Evolutionary conservation across 2,888 invertebrate species (phyloP).

Genomic region (Chrysomela aeneicollis): DNA sequence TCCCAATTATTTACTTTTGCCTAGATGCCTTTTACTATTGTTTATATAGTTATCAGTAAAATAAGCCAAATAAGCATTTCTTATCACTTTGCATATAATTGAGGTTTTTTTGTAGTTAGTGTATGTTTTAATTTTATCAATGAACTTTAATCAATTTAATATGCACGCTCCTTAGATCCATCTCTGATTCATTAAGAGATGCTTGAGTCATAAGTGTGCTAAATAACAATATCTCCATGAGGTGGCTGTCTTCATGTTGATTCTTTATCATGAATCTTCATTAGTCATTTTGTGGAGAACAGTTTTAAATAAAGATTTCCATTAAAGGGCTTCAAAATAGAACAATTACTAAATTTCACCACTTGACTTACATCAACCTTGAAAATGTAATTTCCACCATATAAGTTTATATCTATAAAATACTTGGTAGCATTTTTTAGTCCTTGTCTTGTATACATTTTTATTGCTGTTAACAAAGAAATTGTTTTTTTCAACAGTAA

Average conservation of each 20-base stretch:
- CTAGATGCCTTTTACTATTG: neutral
- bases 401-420: too few species aligned
- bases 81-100: too few species aligned
- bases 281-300: conserved; percentile 53
- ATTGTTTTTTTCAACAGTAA: too few species aligned
- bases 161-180: conserved; percentile 62
- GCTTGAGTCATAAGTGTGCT: conserved; percentile 61
- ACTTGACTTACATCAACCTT: too few species aligned
- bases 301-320: conserved; percentile 25
- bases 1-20: neutral
- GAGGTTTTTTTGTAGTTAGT: neutral
- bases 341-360: too few species aligned
- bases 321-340: too few species aligned
- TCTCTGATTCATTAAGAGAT: conserved; percentile 55
- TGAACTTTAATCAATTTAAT: conserved; percentile 11
- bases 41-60: neutral
- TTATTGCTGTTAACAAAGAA: too few species aligned
- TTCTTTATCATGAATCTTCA: conserved; percentile 26
- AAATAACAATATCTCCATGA: conserved; percentile 57
- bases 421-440: too few species aligned
- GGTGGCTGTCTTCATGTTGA: conserved; percentile 22
- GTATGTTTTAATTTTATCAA: neutral
- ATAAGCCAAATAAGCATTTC: too few species aligned
- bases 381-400: too few species aligned
- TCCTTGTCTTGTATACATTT: too few species aligned